Evolutionary conservation across 2,888 invertebrate species (phyloP).

Genomic region (Cecidostiba fungosa): DNA sequence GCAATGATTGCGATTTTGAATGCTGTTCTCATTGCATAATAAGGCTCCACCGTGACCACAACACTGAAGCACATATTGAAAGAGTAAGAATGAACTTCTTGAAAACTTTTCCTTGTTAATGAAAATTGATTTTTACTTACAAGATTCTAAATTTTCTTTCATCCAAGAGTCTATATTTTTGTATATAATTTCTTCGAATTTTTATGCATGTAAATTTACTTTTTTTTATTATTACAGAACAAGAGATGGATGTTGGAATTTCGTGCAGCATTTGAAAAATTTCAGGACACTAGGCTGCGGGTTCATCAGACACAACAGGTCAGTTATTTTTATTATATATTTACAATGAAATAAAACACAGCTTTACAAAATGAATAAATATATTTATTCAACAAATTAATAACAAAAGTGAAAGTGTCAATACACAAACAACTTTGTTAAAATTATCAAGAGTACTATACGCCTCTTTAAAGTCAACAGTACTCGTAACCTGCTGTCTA

Average conservation of each 20-base stretch:
- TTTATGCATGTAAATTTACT: slow-evolving; percentile 24
- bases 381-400: slow-evolving; percentile 70
- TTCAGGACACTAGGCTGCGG: slow-evolving; percentile 71
- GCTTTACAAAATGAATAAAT: slow-evolving; percentile 70
- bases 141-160: neutral
- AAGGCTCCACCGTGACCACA: slow-evolving; percentile 77
- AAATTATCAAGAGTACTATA: slow-evolving; percentile 31
- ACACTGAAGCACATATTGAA: slow-evolving; percentile 68
- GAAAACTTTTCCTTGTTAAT: neutral
- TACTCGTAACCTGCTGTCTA: slow-evolving; percentile 16
- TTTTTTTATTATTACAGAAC: slow-evolving; percentile 73
- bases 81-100: slow-evolving; percentile 75
- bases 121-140: neutral
- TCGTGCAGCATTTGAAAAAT: slow-evolving; percentile 65
- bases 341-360: slow-evolving; percentile 42
- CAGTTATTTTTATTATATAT: slow-evolving; percentile 49
- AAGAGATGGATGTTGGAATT: slow-evolving; percentile 70
- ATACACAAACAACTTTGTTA: slow-evolving; percentile 36
- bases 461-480: slow-evolving; percentile 24
- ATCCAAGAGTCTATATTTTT: too few relatives aligned
- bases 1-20: slow-evolving; percentile 76
- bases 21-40: slow-evolving; percentile 80
- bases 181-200: neutral
- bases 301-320: slow-evolving; percentile 77
- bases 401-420: slow-evolving; percentile 61